These are phyloP conservation scores for Tonatia bakeri DNA, from an alignment of 2,113 vertebrate genomes.

Conservation along the genomic window DNA sequence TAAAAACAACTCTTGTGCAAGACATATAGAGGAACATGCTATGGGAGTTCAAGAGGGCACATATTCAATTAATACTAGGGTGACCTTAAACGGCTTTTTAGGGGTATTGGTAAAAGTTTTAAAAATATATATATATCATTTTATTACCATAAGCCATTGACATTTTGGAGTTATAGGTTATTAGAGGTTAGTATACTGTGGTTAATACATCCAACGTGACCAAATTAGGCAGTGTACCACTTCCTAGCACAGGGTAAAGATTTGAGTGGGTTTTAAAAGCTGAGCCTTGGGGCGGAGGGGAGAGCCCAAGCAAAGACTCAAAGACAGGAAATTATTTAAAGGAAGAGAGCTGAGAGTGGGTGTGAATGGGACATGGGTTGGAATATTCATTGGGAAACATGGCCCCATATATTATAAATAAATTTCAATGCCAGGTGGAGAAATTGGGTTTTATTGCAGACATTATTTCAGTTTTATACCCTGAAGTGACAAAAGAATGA, in stretches of 20 bases:
- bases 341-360: neutral
- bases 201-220: neutral
- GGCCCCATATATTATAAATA: neutral
- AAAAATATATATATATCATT: neutral
- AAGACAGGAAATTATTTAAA: neutral
- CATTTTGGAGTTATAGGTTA: neutral
- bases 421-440: neutral
- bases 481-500: neutral
- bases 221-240: neutral
- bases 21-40: neutral
- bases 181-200: neutral
- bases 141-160: neutral
- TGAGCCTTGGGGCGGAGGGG: neutral
- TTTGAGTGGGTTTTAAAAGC: neutral
- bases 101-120: neutral
- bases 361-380: accelerated
- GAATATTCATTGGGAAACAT: neutral
- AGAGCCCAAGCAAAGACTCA: neutral
- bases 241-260: neutral
- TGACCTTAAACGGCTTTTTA: neutral
- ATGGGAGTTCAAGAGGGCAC: neutral
- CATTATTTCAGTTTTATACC: neutral
- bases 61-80: neutral
- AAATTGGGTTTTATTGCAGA: neutral
- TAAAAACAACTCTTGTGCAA: neutral